phyloP scores from a whole-genome alignment of 1,140 invertebrate genomes.

The Pachyrhynchus sulphureomaculatus region DNA sequence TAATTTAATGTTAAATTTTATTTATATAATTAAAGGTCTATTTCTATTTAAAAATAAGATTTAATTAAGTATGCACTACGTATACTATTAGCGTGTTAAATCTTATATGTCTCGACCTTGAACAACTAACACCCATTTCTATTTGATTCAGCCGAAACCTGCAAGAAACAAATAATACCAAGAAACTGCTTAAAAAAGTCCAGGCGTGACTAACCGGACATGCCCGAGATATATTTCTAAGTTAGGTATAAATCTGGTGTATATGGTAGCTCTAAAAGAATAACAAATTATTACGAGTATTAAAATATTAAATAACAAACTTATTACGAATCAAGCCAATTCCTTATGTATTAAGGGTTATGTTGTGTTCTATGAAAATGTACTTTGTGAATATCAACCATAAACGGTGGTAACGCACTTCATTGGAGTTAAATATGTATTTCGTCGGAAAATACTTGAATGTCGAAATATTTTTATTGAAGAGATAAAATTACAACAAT shows the following conservation, averaged over 20 bases:
- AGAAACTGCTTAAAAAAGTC: constrained; percentile 3
- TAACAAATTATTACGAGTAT: background rate
- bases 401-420: too few relatives aligned
- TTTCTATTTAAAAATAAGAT: too few relatives aligned
- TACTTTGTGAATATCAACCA: too few relatives aligned
- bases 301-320: background rate
- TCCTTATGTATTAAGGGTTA: too few relatives aligned
- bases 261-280: background rate
- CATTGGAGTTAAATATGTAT: too few relatives aligned
- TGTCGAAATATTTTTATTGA: too few relatives aligned
- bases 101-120: constrained; percentile 2
- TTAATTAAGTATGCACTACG: background rate
- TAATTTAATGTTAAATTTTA: too few relatives aligned
- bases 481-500: too few relatives aligned
- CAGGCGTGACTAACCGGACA: constrained; percentile 6
- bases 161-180: constrained; percentile 1
- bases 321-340: too few relatives aligned
- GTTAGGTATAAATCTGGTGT: background rate
- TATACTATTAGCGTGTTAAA: background rate
- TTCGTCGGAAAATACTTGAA: too few relatives aligned
- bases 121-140: background rate
- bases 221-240: background rate
- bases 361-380: too few relatives aligned
- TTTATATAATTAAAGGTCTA: too few relatives aligned
- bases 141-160: background rate